phyloP scores from a whole-genome alignment of 2,888 invertebrate genomes.

The Monochamus alternatus region DNA sequence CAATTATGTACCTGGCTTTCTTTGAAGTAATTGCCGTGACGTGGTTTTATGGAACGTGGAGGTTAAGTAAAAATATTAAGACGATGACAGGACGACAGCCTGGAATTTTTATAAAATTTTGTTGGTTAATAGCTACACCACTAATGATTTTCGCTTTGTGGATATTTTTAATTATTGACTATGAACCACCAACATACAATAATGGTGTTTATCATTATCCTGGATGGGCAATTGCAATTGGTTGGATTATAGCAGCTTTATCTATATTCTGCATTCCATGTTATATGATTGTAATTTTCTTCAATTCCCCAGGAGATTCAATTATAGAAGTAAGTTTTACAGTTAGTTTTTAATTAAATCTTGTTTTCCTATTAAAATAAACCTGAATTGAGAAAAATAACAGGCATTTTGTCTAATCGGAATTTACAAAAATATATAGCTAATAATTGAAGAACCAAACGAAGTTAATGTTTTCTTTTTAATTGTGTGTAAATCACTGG shows the following conservation, averaged over 20 bases:
- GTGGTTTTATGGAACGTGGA: conserved; percentile 91
- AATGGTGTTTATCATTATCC: conserved; percentile 87
- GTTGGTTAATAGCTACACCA: conserved; percentile 89
- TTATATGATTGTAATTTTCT: conserved; percentile 82
- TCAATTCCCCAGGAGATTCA: conserved; percentile 81
- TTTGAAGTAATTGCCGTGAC: conserved; percentile 93
- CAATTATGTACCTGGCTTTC: conserved; percentile 93
- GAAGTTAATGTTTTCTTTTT: no score
- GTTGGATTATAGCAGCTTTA: conserved; percentile 89
- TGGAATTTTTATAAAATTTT: conserved; percentile 86
- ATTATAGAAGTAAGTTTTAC: conserved; percentile 78
- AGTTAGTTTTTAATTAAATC: neutral
- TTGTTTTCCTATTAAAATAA: no score
- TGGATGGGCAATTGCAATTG: conserved; percentile 87
- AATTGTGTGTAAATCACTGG: no score
- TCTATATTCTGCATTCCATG: conserved; percentile 90
- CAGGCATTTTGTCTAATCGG: no score
- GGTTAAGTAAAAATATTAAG: conserved; percentile 86
- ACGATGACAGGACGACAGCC: conserved; percentile 92
- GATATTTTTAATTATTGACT: conserved; percentile 91
- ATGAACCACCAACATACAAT: conserved; percentile 88
- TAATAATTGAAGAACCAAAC: no score
- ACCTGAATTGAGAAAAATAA: no score
- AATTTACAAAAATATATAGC: no score
- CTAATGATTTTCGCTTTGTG: conserved; percentile 87